phyloP scores from a whole-genome alignment of 35 echinoderm and acorn worm genomes.

The Anneissia japonica region DNA sequence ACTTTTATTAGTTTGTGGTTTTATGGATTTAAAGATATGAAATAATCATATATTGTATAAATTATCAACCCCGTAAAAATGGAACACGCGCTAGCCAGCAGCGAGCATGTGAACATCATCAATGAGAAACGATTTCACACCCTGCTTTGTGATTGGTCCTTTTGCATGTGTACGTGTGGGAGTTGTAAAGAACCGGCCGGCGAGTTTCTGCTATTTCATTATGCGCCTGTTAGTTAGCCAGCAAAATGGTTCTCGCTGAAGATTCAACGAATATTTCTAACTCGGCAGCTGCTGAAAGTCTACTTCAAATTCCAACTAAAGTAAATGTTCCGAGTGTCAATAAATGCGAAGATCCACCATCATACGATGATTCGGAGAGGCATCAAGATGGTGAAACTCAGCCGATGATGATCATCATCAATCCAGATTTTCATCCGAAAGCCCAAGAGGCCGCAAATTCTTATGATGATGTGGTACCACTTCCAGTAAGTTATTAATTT shows the following conservation, averaged over 20 bases:
- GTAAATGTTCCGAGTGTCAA: not conserved
- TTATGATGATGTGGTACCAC: too few relatives aligned
- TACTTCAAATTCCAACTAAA: not conserved
- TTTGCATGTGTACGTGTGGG: not conserved
- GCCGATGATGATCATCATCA: not conserved
- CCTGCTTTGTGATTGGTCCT: not conserved
- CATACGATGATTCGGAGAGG: not conserved
- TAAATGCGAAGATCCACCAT: too few relatives aligned
- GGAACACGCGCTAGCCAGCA: not conserved
- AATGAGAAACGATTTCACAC: not conserved
- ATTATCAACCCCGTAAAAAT: not conserved
- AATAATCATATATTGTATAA: too few relatives aligned
- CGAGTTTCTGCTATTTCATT: not conserved
- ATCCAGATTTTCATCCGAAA: not conserved
- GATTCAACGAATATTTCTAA: not conserved
- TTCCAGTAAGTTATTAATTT: too few relatives aligned
- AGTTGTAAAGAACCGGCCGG: not conserved
- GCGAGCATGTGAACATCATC: not conserved
- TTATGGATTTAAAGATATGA: too few relatives aligned
- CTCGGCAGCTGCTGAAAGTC: not conserved
- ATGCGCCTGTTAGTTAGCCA: not conserved
- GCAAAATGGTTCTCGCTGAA: not conserved
- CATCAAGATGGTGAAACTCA: not conserved
- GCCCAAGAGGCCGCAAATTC: not conserved
- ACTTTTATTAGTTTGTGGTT: too few relatives aligned